A percentile compares a stretch with the other conserved stretches of the same genome.
These are phyloP conservation scores for Maylandia zebra DNA, from an alignment of 2,113 vertebrate genomes.

Conservation along the genomic window DNA sequence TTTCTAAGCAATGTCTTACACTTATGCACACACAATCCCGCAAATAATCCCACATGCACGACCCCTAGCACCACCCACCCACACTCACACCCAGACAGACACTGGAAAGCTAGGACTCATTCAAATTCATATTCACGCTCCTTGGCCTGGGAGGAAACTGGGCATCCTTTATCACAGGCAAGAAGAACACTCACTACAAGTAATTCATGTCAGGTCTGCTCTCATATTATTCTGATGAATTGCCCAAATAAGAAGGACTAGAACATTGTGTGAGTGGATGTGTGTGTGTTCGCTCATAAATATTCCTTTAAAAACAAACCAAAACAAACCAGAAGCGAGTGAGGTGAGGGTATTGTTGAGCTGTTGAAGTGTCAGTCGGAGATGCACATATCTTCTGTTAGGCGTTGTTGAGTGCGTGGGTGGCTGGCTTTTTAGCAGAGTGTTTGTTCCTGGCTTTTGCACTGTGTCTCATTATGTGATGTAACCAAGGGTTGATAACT, in stretches of 20 bases:
- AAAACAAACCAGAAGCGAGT: not conserved
- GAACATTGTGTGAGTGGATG: not conserved
- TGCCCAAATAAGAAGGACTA: not conserved
- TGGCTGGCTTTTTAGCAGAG: not conserved
- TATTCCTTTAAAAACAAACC: not conserved
- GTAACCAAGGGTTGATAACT: constrained; percentile 1
- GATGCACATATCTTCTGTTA: not conserved
- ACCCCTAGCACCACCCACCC: not conserved
- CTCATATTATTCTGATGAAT: constrained; percentile 9
- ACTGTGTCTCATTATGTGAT: not conserved
- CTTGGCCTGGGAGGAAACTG: not conserved
- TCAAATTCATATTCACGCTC: constrained; percentile 8
- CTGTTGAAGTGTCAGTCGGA: not conserved
- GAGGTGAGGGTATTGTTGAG: not conserved
- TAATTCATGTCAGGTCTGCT: constrained; percentile 2
- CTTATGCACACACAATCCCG: not conserved
- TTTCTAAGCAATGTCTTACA: not conserved
- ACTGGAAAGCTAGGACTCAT: constrained; percentile 17
- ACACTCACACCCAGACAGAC: not conserved
- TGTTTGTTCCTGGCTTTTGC: not conserved
- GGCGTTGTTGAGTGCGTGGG: not conserved
- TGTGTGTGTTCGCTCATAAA: not conserved
- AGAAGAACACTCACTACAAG: not conserved
- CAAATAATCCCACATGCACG: not conserved
- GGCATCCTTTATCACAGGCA: constrained; percentile 1